Evolutionary conservation across 2,113 vertebrate genomes (phyloP), one percentile per base, ranked within the genome.

Genomic region (Eptesicus fuscus): DNA sequence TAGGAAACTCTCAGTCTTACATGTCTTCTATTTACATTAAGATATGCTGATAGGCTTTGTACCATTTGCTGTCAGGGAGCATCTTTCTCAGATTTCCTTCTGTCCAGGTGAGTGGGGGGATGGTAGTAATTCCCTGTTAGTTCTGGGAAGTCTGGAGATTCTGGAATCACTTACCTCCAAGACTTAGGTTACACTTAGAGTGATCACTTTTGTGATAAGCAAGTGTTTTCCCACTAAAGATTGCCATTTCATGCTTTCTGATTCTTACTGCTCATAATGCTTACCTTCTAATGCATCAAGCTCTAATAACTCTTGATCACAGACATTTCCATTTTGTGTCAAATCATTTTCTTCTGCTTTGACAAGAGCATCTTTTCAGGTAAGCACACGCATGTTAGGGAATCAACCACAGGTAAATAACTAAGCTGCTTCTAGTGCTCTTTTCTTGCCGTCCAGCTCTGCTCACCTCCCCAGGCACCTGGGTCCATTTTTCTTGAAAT

Each of bases 1-100:
- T 94, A 89, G 86, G 89, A 98, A 97, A 69, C 65, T 90, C 80
- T 93, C 79, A 67, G 92, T 94, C 70, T 44, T 93, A 90, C 91
- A 83, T 91, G 47, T 96, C 96, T 97, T 95, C 63, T 94, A 91
- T 89, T 89, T 87, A 83, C 94, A 90, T 82, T 77, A 93, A 11
- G 70, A 14, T 90, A 4, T 40, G 25, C 20, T 40, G 9, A 56
- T 18, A 83, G 13, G 1, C 20, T 96, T 63, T 79, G 6, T 1
- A 28, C 74, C 10, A 56, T 5, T 47, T 63, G 35, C 49, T 56
- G 5, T 56, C n/a, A 71, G 76, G 51, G 7, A 44, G 14, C 25
- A 7, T 37, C 23, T 32, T n/a, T 76, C 35, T 49, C 40, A 32
- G 40, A 53, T 47, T 63, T 20, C 44, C 12, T 71, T 84, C 28